Conservation (phyloP, 1,140 invertebrate species). For the Babylonia areolata region DNA sequence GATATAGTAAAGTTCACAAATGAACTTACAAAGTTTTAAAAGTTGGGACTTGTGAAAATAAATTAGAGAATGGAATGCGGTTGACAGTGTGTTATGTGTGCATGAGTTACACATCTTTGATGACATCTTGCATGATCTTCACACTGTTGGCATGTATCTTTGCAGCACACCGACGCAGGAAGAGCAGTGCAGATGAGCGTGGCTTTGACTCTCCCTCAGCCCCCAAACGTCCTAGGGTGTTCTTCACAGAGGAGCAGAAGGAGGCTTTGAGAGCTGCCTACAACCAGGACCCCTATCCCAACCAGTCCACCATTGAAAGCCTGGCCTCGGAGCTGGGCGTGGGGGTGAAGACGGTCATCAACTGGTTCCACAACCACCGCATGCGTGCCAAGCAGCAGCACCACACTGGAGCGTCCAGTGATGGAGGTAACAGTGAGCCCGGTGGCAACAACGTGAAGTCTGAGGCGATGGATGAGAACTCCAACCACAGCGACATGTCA, state of each 20-base stretch:
- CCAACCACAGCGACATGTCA: constrained; percentile 74
- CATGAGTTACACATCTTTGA: too few species aligned
- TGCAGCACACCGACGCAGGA: constrained; percentile 17
- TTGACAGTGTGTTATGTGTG: too few species aligned
- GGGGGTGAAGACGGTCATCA: constrained; percentile 93
- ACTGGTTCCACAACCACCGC: constrained; percentile 99
- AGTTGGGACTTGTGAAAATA: too few species aligned
- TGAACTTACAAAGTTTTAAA: too few species aligned
- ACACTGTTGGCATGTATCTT: not conserved
- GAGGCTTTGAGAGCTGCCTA: constrained; percentile 96
- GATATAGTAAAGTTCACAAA: too few species aligned
- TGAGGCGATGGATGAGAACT: constrained; percentile 67
- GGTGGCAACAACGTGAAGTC: constrained; percentile 45
- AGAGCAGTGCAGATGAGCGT: constrained; percentile 25
- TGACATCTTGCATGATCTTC: too few species aligned
- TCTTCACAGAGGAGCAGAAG: constrained; percentile 99
- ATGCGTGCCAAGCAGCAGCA: constrained; percentile 91
- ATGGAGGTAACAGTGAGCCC: constrained; percentile 36
- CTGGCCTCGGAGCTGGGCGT: constrained; percentile 92
- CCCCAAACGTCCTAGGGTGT: constrained; percentile 81
- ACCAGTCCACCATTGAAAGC: constrained; percentile 95
- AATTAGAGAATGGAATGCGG: too few species aligned
- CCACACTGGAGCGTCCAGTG: constrained; percentile 52
- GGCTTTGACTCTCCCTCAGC: constrained; percentile 65
- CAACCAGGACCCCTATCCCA: constrained; percentile 96